A percentile compares a stretch with the other conserved stretches of the same genome.
phyloP scores from a whole-genome alignment of 2,113 vertebrate species.

The Cyprinus carpio region DNA sequence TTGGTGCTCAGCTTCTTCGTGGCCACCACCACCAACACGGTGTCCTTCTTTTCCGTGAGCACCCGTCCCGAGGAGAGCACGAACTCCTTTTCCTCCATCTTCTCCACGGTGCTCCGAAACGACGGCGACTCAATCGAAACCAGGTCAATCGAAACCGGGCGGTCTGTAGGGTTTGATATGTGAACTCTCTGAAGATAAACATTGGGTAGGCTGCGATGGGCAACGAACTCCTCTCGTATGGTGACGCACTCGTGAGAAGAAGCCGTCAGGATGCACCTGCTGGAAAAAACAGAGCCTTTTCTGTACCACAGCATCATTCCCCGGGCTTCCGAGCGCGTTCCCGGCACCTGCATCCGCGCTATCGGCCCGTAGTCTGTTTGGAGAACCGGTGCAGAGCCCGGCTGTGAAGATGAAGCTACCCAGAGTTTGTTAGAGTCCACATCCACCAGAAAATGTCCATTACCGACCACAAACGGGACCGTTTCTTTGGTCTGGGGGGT shows the following conservation, averaged over 20 bases:
- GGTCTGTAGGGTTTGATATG: constrained; percentile 85
- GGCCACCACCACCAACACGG: constrained; percentile 85
- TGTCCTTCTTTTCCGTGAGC: constrained; percentile 72
- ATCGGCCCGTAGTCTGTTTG: constrained; percentile 80
- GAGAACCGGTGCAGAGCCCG: constrained; percentile 73
- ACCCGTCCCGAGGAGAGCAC: constrained; percentile 83
- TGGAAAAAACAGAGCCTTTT: constrained; percentile 82
- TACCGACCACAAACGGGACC: constrained; percentile 83
- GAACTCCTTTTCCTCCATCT: constrained; percentile 83
- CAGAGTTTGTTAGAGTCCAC: constrained; percentile 83
- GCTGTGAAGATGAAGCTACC: constrained; percentile 77
- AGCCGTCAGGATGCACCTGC: constrained; percentile 77
- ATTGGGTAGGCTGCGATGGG: constrained; percentile 86
- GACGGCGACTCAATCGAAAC: constrained; percentile 53
- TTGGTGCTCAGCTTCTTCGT: constrained; percentile 79
- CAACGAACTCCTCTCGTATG: constrained; percentile 88
- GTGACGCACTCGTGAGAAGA: constrained; percentile 80
- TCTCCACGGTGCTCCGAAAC: constrained; percentile 77
- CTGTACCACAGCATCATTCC: constrained; percentile 79
- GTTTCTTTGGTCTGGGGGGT: constrained; percentile 65
- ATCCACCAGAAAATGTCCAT: constrained; percentile 86
- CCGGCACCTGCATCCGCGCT: constrained; percentile 74
- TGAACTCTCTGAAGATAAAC: constrained; percentile 88
- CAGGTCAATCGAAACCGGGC: constrained; percentile 75
- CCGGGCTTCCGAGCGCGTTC: constrained; percentile 70